Evolutionary conservation across 2,888 invertebrate genomes (phyloP).

Genomic region (Aphidoletes aphidimyza): DNA sequence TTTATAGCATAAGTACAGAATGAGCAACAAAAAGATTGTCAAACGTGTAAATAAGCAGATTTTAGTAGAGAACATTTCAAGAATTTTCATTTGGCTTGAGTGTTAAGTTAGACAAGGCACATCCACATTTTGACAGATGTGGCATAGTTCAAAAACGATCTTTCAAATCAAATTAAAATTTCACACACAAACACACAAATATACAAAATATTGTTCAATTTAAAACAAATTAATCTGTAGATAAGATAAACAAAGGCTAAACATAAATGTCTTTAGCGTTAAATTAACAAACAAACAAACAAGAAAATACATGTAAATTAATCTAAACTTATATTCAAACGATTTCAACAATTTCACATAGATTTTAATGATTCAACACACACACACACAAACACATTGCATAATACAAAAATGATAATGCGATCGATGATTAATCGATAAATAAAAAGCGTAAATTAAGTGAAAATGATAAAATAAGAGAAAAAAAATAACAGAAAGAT

Average conservation of each 20-base stretch:
- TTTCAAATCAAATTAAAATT: too few relatives aligned
- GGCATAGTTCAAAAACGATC: background rate
- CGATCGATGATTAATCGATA: background rate
- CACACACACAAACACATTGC: background rate
- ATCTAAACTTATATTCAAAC: constrained; percentile 25
- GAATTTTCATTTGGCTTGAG: too few relatives aligned
- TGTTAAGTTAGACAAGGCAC: too few relatives aligned
- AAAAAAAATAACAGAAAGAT: background rate
- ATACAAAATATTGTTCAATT: constrained; percentile 2
- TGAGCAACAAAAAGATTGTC: background rate
- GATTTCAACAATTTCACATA: constrained; percentile 39
- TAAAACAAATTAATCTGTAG: constrained; percentile 31
- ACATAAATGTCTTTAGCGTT: too few relatives aligned
- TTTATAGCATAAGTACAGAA: background rate
- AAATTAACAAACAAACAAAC: background rate
- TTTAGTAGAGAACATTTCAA: background rate
- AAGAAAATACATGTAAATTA: background rate
- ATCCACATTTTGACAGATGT: too few relatives aligned
- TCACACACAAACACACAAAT: background rate
- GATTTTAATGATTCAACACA: background rate
- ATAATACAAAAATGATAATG: too few relatives aligned
- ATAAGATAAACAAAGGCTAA: background rate
- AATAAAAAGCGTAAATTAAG: background rate
- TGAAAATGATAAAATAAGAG: too few relatives aligned
- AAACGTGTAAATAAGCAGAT: constrained; percentile 41